Evolutionary conservation across 2,888 invertebrate genomes (phyloP).

Genomic region (Onthophagus sagittarius): DNA sequence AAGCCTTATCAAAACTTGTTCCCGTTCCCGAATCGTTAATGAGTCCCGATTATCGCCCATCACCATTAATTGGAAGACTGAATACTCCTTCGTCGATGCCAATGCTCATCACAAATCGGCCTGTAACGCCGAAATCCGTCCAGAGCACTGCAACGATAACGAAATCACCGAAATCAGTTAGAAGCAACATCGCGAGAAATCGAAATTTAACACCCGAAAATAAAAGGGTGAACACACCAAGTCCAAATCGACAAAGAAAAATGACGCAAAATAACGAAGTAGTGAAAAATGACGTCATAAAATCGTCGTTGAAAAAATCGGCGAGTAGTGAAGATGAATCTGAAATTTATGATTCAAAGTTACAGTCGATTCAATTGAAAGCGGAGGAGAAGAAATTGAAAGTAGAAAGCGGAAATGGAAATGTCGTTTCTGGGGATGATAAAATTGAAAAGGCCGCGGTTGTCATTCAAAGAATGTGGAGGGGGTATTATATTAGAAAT

Average conservation of each 20-base stretch:
- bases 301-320: conserved; percentile 37
- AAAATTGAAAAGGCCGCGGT: conserved; percentile 61
- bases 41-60: conserved; percentile 71
- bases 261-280: conserved; percentile 19
- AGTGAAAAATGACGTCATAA: conserved; percentile 12
- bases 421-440: conserved; percentile 40
- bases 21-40: conserved; percentile 84
- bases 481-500: conserved; percentile 77
- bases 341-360: conserved; percentile 64
- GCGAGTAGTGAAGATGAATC: conserved; percentile 61
- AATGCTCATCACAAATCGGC: conserved; percentile 21
- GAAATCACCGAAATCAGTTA: conserved; percentile 29
- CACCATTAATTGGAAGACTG: conserved; percentile 35
- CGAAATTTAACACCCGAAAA: conserved; percentile 26
- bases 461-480: conserved; percentile 82
- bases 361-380: conserved; percentile 62
- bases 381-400: conserved; percentile 50
- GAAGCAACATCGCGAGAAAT: conserved; percentile 26
- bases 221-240: conserved; percentile 33
- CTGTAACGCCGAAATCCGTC: conserved; percentile 35
- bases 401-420: conserved; percentile 38
- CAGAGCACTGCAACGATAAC: not conserved
- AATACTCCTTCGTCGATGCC: conserved; percentile 29
- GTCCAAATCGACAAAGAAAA: conserved; percentile 36
- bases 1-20: conserved; percentile 81